These are phyloP conservation scores for Crenichthys baileyi DNA, from an alignment of 2,797 vertebrate genomes.

Conservation along the genomic window DNA sequence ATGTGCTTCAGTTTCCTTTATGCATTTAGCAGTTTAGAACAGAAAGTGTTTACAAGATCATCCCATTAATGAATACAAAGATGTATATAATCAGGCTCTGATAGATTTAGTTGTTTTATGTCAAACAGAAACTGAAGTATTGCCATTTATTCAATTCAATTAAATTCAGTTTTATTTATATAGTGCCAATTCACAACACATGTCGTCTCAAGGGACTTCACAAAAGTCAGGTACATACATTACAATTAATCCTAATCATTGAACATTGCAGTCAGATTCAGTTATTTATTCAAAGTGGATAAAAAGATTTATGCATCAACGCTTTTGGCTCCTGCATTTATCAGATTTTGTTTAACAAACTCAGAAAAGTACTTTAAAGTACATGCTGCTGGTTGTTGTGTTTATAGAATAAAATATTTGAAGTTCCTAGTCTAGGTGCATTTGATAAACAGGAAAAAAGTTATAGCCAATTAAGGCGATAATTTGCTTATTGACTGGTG, in stretches of 20 bases:
- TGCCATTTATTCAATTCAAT: too few relatives aligned
- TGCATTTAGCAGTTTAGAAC: not conserved
- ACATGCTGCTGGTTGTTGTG: not conserved
- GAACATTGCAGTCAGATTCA: too few relatives aligned
- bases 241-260: too few relatives aligned
- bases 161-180: too few relatives aligned
- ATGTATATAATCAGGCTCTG: not conserved
- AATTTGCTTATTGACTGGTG: not conserved
- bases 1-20: not conserved
- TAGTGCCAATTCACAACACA: too few relatives aligned
- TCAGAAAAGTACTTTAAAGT: not conserved
- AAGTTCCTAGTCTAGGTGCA: not conserved
- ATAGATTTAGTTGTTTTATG: not conserved
- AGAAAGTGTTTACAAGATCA: not conserved
- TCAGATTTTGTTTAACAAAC: not conserved
- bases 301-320: not conserved
- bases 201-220: too few relatives aligned
- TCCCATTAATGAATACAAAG: not conserved
- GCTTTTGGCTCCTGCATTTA: not conserved
- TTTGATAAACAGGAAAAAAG: not conserved
- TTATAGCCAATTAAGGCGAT: not conserved
- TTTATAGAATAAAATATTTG: not conserved
- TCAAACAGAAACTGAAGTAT: not conserved
- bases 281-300: too few relatives aligned
- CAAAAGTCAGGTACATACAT: too few relatives aligned